A percentile compares a stretch with the other conserved stretches of the same genome.
Conservation (phyloP, 2,888 invertebrate species). For the Netelia melanura region DNA sequence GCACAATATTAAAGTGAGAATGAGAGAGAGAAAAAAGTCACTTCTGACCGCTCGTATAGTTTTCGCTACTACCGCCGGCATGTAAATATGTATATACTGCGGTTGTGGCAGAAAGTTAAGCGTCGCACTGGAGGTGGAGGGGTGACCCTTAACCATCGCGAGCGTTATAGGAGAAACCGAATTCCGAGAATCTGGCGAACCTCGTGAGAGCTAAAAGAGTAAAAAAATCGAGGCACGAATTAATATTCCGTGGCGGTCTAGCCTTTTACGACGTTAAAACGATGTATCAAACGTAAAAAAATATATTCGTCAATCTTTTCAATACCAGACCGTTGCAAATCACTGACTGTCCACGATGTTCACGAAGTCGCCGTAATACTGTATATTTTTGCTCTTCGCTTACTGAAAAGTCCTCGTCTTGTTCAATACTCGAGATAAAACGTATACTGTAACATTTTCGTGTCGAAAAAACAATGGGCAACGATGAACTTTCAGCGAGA, state of each 20-base stretch:
- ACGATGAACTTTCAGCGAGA: too few relatives aligned
- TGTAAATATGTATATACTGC: not conserved
- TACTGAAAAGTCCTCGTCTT: too few relatives aligned
- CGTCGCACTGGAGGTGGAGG: not conserved
- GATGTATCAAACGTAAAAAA: not conserved
- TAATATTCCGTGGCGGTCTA: not conserved
- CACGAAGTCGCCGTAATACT: too few relatives aligned
- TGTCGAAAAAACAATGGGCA: too few relatives aligned
- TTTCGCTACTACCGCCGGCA: too few relatives aligned
- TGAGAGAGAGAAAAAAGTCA: not conserved
- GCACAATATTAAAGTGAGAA: not conserved
- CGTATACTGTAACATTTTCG: too few relatives aligned
- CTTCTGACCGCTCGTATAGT: not conserved
- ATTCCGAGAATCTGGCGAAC: conserved; percentile 46
- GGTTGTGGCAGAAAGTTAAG: not conserved
- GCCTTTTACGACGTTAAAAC: not conserved
- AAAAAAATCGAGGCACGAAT: conserved; percentile 3
- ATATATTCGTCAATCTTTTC: not conserved
- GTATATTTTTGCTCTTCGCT: too few relatives aligned
- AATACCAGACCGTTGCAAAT: too few relatives aligned
- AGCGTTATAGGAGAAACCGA: conserved; percentile 18
- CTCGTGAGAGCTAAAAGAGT: conserved; percentile 10
- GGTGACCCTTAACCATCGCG: not conserved
- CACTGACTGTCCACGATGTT: too few relatives aligned
- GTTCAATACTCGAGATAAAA: too few relatives aligned